Evolutionary conservation across 2,797 vertebrate genomes (phyloP), one percentile per base, ranked within the genome.

Genomic region (Enteromius trimaculatus): DNA sequence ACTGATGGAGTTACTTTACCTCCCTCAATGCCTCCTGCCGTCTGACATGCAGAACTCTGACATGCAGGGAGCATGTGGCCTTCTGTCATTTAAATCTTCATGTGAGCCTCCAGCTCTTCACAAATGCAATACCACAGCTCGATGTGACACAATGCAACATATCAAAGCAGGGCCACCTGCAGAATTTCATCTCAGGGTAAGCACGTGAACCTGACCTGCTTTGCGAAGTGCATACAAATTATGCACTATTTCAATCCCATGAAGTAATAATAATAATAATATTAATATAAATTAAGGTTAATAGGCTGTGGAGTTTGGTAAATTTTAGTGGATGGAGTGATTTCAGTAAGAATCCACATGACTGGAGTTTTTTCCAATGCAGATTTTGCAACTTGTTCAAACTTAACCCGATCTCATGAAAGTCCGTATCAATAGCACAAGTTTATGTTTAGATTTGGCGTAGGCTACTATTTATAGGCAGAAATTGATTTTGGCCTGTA

Each of bases 41-140:
- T 31, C 49, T 77, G 53, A 83, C 81, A 83, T 69, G 75, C 16
- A 60, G 51, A 60, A 37, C 47, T 55, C 64, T 79, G 44, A 79
- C 62, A 79, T 9, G 31, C 34, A 60, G 26, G 51, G 21, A 77
- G 49, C 19, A 14, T 62, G 75, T 37, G 62, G 75, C 19, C 65
- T 66, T 68, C 26, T 83, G 81, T 77, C 64, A 78, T 83, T 83
- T 83, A 77, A 70, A 83, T 83, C 81, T 83, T 69, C 26, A 49
- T 70, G 81, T 77, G 74, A 77, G 74, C 64, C 74, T 65, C 64
- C 62, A 34, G 64, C 49, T 47, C n/a, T 76, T 53, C 58, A 82
- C 14, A 82, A 68, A 76, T 55, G 71, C 70, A 75, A 82, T 47
- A 83, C 74, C 44, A 64, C 42, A 49, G 37, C 53, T 77, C 39